Conservation (phyloP, 2,888 invertebrate species). For the Aquatica leii region DNA sequence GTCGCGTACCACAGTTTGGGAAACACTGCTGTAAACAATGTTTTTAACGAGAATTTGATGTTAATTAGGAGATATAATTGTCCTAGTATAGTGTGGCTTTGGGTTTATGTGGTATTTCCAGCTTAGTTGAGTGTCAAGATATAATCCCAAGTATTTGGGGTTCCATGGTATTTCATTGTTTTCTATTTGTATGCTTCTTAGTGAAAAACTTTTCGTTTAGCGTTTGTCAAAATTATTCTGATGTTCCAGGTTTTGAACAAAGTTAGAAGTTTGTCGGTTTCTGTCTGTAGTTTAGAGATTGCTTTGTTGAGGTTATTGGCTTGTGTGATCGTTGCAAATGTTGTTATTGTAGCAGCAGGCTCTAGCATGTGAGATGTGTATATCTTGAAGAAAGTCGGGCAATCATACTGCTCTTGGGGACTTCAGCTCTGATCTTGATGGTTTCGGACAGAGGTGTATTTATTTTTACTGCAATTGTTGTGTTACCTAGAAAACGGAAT, state of each 20-base stretch:
- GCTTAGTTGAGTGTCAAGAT: slow-evolving; percentile 5
- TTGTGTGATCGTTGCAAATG: too few species aligned
- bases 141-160: not conserved
- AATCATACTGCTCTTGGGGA: not conserved
- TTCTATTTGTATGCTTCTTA: slow-evolving; percentile 11
- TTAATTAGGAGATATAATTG: not conserved
- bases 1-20: too few species aligned
- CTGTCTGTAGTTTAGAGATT: not conserved
- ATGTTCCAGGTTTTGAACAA: slow-evolving; percentile 12
- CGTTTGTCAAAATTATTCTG: slow-evolving; percentile 12
- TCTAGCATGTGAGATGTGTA: not conserved
- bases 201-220: slow-evolving; percentile 14
- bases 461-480: not conserved
- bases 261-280: not conserved
- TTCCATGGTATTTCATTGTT: slow-evolving; percentile 2
- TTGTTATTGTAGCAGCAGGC: not conserved
- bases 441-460: not conserved
- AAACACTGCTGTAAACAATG: too few species aligned
- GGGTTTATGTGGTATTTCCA: not conserved
- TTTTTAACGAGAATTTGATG: not conserved
- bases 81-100: not conserved
- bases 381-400: not conserved
- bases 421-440: too few species aligned
- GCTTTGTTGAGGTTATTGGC: slow-evolving; percentile 13
- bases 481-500: not conserved